Conservation (phyloP, 23 tunicate genomes). For the Halocynthia roretzi region DNA sequence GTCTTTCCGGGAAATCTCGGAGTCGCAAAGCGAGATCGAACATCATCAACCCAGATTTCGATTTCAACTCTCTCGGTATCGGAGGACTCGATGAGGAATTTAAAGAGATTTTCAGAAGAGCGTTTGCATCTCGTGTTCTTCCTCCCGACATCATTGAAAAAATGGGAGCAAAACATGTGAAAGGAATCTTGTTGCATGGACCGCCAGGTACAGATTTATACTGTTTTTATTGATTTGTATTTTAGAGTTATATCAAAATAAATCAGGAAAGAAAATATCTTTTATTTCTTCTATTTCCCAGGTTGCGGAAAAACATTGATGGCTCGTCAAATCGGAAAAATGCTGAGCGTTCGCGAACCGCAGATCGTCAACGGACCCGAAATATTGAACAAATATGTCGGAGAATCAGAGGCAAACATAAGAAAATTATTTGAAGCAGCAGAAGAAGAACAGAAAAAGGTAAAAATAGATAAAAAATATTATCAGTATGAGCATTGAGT, state of each 20-base stretch:
- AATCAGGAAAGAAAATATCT: not conserved
- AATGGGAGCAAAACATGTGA: constrained; percentile 96
- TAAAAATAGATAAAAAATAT: constrained; percentile 5
- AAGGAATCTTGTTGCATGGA: constrained; percentile 86
- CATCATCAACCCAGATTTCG: constrained; percentile 93
- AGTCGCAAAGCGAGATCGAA: constrained; percentile 44
- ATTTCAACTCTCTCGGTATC: constrained; percentile 85
- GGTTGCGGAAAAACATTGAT: constrained; percentile 98
- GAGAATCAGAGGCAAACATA: constrained; percentile 91
- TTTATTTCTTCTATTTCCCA: not conserved
- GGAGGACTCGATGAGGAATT: constrained; percentile 99
- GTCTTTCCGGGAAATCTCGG: constrained; percentile 47
- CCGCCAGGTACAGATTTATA: constrained; percentile 52
- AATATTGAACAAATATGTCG: constrained; percentile 97
- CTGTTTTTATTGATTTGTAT: too few species aligned
- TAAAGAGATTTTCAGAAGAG: constrained; percentile 95
- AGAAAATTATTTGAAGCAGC: constrained; percentile 94
- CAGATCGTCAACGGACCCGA: constrained; percentile 98
- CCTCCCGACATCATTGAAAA: constrained; percentile 81
- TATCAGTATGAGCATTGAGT: not conserved
- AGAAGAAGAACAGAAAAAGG: constrained; percentile 94
- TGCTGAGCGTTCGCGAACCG: constrained; percentile 94
- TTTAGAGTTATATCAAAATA: too few species aligned
- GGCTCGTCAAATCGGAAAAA: constrained; percentile 98
- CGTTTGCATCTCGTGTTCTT: constrained; percentile 92